Evolutionary conservation across 1,140 invertebrate genomes (phyloP).

Genomic region (Lanistes nyassanus): DNA sequence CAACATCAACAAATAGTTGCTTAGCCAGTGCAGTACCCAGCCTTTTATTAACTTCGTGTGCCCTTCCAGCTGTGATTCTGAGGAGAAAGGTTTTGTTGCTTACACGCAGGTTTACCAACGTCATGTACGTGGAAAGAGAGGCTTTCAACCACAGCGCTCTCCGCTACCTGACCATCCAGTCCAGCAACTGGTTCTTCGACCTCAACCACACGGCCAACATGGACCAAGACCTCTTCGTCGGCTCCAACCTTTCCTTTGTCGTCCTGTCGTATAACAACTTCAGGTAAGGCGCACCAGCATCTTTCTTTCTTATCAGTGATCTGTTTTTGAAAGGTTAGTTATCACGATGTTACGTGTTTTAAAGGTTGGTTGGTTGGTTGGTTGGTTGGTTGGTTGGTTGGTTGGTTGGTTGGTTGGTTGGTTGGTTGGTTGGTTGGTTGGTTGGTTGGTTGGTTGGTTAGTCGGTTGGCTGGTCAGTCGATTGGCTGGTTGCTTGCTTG

Average conservation of each 20-base stretch:
- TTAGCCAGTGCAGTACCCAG: not conserved
- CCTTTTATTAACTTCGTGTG: not conserved
- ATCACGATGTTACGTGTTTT: no score
- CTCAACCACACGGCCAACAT: conserved; percentile 5
- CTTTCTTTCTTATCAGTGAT: not conserved
- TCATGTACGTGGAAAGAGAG: not conserved
- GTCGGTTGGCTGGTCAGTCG: no score
- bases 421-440: no score
- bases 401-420: no score
- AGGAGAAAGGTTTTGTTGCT: not conserved
- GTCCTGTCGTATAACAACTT: conserved; percentile 19
- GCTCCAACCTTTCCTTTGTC: not conserved
- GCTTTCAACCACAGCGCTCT: conserved; percentile 19
- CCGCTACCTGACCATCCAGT: conserved; percentile 14
- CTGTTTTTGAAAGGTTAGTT: no score
- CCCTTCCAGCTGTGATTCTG: not conserved
- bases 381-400: no score
- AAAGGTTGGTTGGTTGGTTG: no score
- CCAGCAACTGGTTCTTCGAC: conserved; percentile 26
- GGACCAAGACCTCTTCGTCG: not conserved
- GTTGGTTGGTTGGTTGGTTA: no score
- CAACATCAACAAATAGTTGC: not conserved
- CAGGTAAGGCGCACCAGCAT: not conserved
- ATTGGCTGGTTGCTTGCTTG: no score
- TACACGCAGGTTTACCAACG: not conserved